Conservation (phyloP, 2,113 vertebrate genomes). For the Erythrocebus patas region DNA sequence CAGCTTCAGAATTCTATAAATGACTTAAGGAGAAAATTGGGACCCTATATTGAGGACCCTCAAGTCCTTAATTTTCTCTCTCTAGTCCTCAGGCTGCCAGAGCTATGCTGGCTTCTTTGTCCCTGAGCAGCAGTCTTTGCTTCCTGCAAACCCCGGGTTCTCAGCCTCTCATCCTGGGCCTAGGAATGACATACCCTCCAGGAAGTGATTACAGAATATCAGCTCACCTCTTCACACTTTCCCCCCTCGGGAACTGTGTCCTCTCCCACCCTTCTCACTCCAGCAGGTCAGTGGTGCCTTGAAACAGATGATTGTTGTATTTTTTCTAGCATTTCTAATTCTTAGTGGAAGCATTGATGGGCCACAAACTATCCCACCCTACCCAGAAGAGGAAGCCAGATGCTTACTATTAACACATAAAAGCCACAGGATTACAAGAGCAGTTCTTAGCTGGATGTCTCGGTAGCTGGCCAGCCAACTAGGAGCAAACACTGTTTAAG, state of each 20-base stretch:
- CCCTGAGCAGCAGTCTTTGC: neutral
- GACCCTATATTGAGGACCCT: neutral
- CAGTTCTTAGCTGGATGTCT: neutral
- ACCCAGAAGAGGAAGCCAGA: neutral
- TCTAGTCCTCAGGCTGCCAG: neutral
- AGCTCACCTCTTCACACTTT: neutral
- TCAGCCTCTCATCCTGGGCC: neutral
- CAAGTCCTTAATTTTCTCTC: neutral
- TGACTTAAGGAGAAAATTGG: neutral
- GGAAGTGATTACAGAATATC: neutral
- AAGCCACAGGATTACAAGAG: neutral
- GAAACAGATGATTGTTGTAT: neutral
- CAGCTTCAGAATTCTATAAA: neutral
- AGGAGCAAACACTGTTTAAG: neutral
- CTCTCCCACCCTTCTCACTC: neutral
- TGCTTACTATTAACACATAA: neutral
- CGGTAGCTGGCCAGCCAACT: neutral
- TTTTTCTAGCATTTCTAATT: neutral
- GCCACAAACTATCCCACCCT: neutral
- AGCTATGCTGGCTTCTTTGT: neutral
- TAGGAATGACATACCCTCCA: neutral
- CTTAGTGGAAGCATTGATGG: slow-evolving; percentile 13
- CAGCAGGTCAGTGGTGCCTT: neutral
- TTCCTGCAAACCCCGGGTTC: neutral
- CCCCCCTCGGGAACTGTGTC: neutral